Conservation (phyloP, 2,113 vertebrate genomes). For the Tragelaphus strepsiceros region DNA sequence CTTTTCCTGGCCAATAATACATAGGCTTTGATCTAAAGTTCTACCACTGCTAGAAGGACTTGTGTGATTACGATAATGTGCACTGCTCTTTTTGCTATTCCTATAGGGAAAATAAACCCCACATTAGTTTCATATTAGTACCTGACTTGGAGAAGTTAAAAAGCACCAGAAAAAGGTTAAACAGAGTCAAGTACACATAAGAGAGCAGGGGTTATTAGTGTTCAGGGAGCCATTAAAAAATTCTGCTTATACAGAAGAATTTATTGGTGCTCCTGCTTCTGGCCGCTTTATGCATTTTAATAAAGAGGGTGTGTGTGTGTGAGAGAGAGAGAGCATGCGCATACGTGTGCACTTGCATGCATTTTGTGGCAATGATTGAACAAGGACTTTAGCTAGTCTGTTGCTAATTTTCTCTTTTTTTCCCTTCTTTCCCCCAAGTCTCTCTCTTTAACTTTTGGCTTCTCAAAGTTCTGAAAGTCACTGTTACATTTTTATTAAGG, state of each 20-base stretch:
- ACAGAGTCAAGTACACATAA: slow-evolving; percentile 86
- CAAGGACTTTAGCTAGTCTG: slow-evolving; percentile 18
- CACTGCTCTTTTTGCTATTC: slow-evolving; percentile 83
- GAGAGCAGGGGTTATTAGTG: slow-evolving; percentile 83
- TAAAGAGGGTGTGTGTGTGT: slow-evolving; percentile 75
- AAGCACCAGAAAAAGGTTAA: slow-evolving; percentile 87
- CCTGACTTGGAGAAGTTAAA: slow-evolving; percentile 85
- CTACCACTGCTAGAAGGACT: slow-evolving; percentile 78
- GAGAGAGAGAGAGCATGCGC: neutral
- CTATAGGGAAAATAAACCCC: slow-evolving; percentile 85
- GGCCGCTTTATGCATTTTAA: slow-evolving; percentile 85
- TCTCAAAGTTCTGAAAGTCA: slow-evolving; percentile 21
- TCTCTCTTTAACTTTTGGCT: slow-evolving; percentile 10
- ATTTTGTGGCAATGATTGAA: slow-evolving; percentile 37
- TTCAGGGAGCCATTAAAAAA: slow-evolving; percentile 84
- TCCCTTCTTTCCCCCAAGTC: neutral
- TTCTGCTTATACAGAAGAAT: slow-evolving; percentile 85
- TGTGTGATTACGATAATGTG: slow-evolving; percentile 79
- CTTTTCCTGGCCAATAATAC: slow-evolving; percentile 78
- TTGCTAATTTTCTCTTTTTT: neutral
- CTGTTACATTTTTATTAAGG: slow-evolving; percentile 36
- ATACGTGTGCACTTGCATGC: fast-evolving
- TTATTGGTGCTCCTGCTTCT: slow-evolving; percentile 83
- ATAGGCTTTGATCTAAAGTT: slow-evolving; percentile 81
- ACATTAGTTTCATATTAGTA: slow-evolving; percentile 87